Evolutionary conservation across 2,113 vertebrate species (phyloP), one percentile per base, ranked within the genome.

Genomic region (Dryoscopus gambensis): DNA sequence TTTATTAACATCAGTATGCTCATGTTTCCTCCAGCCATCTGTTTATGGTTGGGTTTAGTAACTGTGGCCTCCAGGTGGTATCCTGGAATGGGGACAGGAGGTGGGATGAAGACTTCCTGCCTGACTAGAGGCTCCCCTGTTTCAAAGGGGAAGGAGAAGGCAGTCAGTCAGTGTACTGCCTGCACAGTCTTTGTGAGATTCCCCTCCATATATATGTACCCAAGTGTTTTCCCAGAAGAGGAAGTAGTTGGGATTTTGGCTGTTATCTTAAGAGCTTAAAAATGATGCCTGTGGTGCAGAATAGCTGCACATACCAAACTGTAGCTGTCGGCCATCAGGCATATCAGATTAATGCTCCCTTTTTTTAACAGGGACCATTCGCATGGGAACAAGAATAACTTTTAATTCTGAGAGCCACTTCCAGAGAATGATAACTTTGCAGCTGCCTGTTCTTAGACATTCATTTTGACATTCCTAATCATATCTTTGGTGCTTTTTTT

Each of bases 181-280:
- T 62, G 52, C 56, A 71, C 18, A 71, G 4, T 59, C 47, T 89
- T 39, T 22, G 12, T 44, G 60, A 73, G 44, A 59, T 76, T 76
- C 11, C 24, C 5, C 5, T 71, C 62, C 17, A 7, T 0, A 0
- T 52, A 5, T 35, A 17, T 7, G 17, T 74, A 53, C 18, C 24
- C 6, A 14, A 13, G 19, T 86, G 25, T 70, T 89, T 78, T 78
- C 21, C 18, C 30, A 27, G 57, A 59, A 78, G 40, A 57, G 73
- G n/a, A 87, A 33, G 35, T 9, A 52, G 16, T 42, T 84, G 50
- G 24, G 21, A 53, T 87, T 94, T 89, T 78, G 52, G 11, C 44
- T 71, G 35, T 68, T 87, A 68, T 21, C 5, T 50, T 63, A 56
- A 59, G 69, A 89, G 44, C 35, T 82, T 91, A 46, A 52, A 84